Percentiles rank a stretch among this genome's conserved stretches.
phyloP scores from a whole-genome alignment of 2,888 invertebrate species.

The Ferrisia virgata region DNA sequence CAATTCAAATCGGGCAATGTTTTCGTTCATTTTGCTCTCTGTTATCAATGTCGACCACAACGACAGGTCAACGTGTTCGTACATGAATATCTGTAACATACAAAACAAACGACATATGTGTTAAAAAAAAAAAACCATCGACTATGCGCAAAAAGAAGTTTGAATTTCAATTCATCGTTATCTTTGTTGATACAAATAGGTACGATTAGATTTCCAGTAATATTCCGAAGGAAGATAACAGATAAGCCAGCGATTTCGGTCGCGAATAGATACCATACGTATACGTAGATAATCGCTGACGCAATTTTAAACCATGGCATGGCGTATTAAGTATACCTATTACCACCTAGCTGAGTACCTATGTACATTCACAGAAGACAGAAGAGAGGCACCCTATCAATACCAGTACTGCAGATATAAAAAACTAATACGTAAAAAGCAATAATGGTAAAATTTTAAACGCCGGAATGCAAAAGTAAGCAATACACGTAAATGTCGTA shows the following conservation, averaged over 20 bases:
- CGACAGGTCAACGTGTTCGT: not conserved
- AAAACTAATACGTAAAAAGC: not conserved
- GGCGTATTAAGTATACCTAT: no score
- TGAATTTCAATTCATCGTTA: not conserved
- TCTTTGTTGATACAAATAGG: no score
- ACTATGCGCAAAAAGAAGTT: not conserved
- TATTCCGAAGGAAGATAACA: not conserved
- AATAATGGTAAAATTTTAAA: not conserved
- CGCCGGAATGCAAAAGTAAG: not conserved
- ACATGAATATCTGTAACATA: not conserved
- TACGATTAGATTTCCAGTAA: no score
- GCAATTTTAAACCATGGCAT: conserved; percentile 38
- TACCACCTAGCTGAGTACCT: no score
- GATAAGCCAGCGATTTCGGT: not conserved
- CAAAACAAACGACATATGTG: not conserved
- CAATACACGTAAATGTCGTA: conserved; percentile 21
- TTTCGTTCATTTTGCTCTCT: not conserved
- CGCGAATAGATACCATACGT: not conserved
- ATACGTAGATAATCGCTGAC: not conserved
- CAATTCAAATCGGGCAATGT: not conserved
- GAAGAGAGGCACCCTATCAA: not conserved
- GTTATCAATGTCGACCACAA: not conserved
- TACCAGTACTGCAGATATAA: not conserved
- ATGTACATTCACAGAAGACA: conserved; percentile 1
- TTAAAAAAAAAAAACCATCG: not conserved